Percentiles rank a stretch among this genome's conserved stretches.
phyloP scores from a whole-genome alignment of 2,888 invertebrate genomes.

The Eueremaeus valkanovi region DNA sequence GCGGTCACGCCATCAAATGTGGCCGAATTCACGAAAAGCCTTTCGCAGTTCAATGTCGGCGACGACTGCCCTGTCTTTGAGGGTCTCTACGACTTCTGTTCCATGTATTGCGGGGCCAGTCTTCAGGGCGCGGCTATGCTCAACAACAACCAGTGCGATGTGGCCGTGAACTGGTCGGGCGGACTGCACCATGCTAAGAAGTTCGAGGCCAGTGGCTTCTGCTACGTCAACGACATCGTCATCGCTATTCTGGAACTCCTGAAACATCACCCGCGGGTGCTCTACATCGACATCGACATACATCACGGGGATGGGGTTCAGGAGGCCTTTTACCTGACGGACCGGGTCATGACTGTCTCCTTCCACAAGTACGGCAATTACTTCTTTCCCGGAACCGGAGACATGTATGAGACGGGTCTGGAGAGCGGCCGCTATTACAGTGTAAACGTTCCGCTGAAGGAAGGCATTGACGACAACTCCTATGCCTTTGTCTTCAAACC shows the following conservation, averaged over 20 bases:
- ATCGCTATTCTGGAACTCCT: slow-evolving; percentile 91
- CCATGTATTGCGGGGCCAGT: slow-evolving; percentile 94
- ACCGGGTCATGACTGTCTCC: slow-evolving; percentile 98
- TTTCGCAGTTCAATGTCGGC: slow-evolving; percentile 88
- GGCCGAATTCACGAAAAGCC: slow-evolving; percentile 73
- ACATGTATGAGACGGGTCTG: slow-evolving; percentile 64
- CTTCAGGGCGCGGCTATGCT: slow-evolving; percentile 97
- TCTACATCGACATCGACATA: slow-evolving; percentile 98
- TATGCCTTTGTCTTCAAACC: too few species aligned
- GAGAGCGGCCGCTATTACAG: slow-evolving; percentile 93
- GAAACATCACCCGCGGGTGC: slow-evolving; percentile 93
- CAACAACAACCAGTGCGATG: slow-evolving; percentile 97
- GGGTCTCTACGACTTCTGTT: slow-evolving; percentile 98
- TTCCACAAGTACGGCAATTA: slow-evolving; percentile 99
- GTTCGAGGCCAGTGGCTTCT: slow-evolving; percentile 97
- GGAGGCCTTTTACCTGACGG: slow-evolving; percentile 98
- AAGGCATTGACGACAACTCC: slow-evolving; percentile 98
- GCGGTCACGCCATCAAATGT: slow-evolving; percentile 98
- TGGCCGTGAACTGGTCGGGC: slow-evolving; percentile 99
- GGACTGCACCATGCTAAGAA: slow-evolving; percentile 99
- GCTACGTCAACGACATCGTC: slow-evolving; percentile 99
- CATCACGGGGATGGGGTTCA: slow-evolving; percentile 99
- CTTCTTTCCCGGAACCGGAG: slow-evolving; percentile 95
- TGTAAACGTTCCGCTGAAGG: slow-evolving; percentile 93
- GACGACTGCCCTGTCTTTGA: slow-evolving; percentile 99